Evolutionary conservation across 2,888 invertebrate genomes (phyloP).

Genomic region (Cheilosia pagana): DNA sequence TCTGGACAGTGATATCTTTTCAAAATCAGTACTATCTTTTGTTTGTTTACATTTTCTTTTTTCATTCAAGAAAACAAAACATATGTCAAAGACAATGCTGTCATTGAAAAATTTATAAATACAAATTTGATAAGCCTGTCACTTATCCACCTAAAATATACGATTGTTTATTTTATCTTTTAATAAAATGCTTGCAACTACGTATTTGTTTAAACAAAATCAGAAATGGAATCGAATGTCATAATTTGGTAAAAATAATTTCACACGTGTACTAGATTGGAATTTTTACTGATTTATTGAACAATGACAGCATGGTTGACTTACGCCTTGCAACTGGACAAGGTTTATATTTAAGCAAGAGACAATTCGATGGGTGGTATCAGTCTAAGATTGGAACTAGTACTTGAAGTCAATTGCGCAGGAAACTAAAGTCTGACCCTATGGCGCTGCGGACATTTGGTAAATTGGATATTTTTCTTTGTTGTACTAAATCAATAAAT

Average conservation of each 20-base stretch:
- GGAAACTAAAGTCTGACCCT: not conserved
- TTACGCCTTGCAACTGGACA: not conserved
- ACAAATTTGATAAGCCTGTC: not conserved
- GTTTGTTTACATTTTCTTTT: too few relatives aligned
- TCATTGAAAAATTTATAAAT: not conserved
- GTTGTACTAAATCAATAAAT: not conserved
- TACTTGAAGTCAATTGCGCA: constrained; percentile 9
- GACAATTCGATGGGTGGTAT: not conserved
- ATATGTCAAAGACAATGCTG: too few relatives aligned
- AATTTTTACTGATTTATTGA: not conserved
- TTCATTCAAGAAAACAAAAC: too few relatives aligned
- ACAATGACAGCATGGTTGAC: constrained; percentile 13
- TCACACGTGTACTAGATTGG: constrained; percentile 2
- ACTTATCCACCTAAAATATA: not conserved
- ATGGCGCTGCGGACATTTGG: constrained; percentile 13
- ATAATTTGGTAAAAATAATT: constrained; percentile 23
- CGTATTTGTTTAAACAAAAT: not conserved
- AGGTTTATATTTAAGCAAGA: constrained; percentile 14
- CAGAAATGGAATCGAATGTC: not conserved
- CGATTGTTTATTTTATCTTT: not conserved
- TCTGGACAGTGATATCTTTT: too few relatives aligned
- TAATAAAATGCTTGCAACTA: not conserved
- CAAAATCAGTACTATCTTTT: too few relatives aligned
- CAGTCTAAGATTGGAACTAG: not conserved
- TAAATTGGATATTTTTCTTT: not conserved